Conservation (phyloP, 2,113 vertebrate species). For the Myrmecobius fasciatus region DNA sequence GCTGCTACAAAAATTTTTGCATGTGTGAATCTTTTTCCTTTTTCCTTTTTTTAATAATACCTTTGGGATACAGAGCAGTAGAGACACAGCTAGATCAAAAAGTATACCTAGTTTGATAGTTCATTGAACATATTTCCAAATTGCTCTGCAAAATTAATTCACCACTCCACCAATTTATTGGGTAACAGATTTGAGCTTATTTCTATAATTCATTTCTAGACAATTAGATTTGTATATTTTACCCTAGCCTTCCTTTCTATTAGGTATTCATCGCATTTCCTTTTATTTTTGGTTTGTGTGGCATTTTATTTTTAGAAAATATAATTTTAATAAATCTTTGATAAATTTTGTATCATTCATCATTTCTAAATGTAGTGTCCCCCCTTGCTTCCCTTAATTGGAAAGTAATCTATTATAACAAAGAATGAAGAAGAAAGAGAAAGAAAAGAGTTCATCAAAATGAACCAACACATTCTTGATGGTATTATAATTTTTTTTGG, state of each 20-base stretch:
- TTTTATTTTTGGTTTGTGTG: background rate
- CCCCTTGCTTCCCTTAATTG: background rate
- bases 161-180: background rate
- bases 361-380: background rate
- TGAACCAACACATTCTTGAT: background rate
- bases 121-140: too few species aligned
- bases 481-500: background rate
- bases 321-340: background rate
- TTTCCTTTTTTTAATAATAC: too few species aligned
- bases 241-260: background rate
- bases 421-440: background rate
- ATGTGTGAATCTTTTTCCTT: too few species aligned
- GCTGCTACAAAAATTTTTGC: too few species aligned
- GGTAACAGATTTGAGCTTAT: background rate
- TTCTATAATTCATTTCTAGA: background rate
- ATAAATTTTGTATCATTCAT: background rate
- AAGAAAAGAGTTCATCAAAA: background rate
- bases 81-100: too few species aligned
- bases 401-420: background rate
- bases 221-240: background rate
- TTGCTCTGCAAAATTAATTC: too few species aligned
- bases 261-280: background rate
- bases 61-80: too few species aligned
- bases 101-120: too few species aligned
- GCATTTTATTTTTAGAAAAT: background rate